Percentiles rank a stretch among this genome's conserved stretches.
Conservation (phyloP, 2,888 invertebrate species). For the Hetaerina titia region DNA sequence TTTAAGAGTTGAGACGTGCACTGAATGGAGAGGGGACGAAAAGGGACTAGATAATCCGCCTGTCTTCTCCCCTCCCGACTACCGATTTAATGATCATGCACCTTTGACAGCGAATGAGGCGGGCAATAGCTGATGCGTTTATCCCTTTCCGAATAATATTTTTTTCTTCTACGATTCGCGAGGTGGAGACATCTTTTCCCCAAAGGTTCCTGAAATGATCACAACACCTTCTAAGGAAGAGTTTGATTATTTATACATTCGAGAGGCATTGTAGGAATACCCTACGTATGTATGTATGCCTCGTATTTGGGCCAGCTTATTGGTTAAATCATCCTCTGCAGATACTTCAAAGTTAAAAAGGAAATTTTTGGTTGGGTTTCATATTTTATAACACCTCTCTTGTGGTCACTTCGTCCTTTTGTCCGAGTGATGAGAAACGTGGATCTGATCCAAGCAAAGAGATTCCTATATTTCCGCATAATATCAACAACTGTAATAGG, state of each 20-base stretch:
- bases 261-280: not conserved
- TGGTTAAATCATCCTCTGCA: not conserved
- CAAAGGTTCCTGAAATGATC: not conserved
- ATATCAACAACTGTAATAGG: too few species aligned
- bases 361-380: not conserved
- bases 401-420: not conserved
- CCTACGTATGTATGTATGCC: too few species aligned
- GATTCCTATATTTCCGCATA: too few species aligned
- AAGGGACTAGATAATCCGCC: not conserved
- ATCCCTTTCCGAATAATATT: not conserved
- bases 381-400: not conserved
- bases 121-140: not conserved
- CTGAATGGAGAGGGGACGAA: not conserved
- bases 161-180: not conserved
- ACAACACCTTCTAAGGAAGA: not conserved
- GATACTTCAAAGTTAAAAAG: not conserved
- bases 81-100: not conserved
- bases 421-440: too few species aligned
- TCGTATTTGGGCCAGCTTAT: not conserved
- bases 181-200: not conserved
- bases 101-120: not conserved
- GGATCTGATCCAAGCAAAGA: too few species aligned
- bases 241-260: not conserved
- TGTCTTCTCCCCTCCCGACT: not conserved
- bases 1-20: conserved; percentile 47